Evolutionary conservation across 1,140 invertebrate species (phyloP), one percentile per base, ranked within the genome.

Genomic region (Pogonus chalceus): DNA sequence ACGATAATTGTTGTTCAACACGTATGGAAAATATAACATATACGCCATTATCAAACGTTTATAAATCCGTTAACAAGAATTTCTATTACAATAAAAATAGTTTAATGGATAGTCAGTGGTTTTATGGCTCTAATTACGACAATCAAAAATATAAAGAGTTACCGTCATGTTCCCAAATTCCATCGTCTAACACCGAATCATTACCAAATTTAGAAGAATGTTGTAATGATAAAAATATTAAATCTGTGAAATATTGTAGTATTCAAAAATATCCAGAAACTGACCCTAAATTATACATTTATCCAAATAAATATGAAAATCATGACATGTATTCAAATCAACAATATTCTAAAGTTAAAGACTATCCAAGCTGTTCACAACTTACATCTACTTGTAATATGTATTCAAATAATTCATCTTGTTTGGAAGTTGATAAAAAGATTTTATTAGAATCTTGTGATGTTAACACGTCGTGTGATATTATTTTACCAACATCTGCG

Each of bases 111-210:
- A 46, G 51, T 23, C 60, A 60, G 23, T 60, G 54, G 51, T 54
- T 35, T 46, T 57, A 51, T 51, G 49, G 47, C 31, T 43, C 35
- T 20, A 54, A 57, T 43, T 61, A 53, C 35, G 54, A 50, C 50
- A 51, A 35, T 47, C 55, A 60, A 53, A 65, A 58, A 51, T 60
- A 53, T 37, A 54, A 47, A 23, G 61, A 63, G 2, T 63, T 58
- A 51, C 59, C 64, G 18, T 61, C 65, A 16, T 67, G 65, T 57
- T 62, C 64, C 2, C 64, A 65, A 50, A 51, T 60, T 4, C 24
- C 22, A 10, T 21, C 21, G 22, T 7, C 21, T 12, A 47, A 20
- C 20, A 14, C 49, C n/a, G 18, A 9, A 21, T 23, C 12, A 23
- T 49, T 23, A 10, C 18, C 3, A 16, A 35, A 20, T 9, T 9